Conservation (phyloP, 2,797 vertebrate genomes). For the Cuniculus paca region DNA sequence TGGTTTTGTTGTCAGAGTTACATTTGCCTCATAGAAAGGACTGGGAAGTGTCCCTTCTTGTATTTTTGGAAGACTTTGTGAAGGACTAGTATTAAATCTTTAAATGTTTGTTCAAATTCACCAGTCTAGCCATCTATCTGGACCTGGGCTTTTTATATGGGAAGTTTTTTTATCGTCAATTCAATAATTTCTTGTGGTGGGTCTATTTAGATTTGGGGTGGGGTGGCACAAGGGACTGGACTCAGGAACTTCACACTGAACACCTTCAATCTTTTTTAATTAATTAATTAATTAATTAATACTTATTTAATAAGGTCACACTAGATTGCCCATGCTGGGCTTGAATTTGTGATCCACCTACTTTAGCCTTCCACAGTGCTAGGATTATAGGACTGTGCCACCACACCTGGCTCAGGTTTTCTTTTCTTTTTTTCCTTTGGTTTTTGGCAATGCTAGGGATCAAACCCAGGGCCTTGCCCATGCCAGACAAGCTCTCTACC, state of each 20-base stretch:
- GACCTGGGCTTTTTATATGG: neutral
- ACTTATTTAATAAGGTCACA: neutral
- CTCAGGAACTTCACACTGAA: neutral
- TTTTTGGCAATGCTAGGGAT: neutral
- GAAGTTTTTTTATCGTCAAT: neutral
- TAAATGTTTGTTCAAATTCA: conserved; percentile 1
- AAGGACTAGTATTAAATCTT: conserved; percentile 7
- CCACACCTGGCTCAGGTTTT: neutral
- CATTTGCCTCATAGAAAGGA: neutral
- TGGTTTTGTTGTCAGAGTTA: neutral
- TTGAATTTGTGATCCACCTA: neutral
- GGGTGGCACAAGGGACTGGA: neutral
- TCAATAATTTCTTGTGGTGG: neutral
- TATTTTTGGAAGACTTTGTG: neutral
- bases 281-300: neutral
- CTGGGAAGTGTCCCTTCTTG: neutral
- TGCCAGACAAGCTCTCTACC: too few species aligned
- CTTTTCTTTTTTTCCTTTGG: neutral
- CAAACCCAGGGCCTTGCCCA: too few species aligned
- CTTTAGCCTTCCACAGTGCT: too few species aligned
- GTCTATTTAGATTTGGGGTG: neutral
- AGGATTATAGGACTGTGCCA: too few species aligned
- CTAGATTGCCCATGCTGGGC: neutral
- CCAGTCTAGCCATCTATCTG: neutral
- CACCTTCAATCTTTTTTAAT: neutral